Evolutionary conservation across 2,797 vertebrate genomes (phyloP), one percentile per base, ranked within the genome.

Genomic region (Helicolenus hilgendorfi): DNA sequence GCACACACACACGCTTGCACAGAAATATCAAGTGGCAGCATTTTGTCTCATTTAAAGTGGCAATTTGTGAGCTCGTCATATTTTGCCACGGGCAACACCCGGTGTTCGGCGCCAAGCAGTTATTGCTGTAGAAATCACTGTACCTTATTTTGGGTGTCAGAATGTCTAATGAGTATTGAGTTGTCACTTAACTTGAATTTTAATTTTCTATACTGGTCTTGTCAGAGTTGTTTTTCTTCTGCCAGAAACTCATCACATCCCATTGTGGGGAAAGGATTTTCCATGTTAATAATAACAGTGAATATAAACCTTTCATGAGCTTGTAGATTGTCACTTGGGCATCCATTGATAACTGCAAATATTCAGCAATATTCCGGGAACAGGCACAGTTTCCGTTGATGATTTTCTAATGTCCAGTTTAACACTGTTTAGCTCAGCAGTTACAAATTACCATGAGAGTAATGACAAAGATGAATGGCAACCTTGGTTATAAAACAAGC

Each of bases 41-140:
- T 82, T 87, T 86, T 87, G 77, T 89, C 82, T 86, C 81, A 79
- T 86, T 92, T 93, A 77, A 87, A 91, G 85, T 85, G 83, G 89
- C 89, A 91, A 89, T 93, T 94, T 91, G 88, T 83, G 80, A 84
- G 81, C 94, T 81, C 70, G 72, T 88, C 64, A 82, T 83, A 77
- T 87, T 93, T 33, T 72, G 74, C 89, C 72, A 75, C 13, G 29
- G 81, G 87, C 79, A 84, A 60, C 74, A 49, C 63, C 70, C 15
- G 0, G 72, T 7, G 70, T 77, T 83, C 59, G 60, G 65, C 86
- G 82, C 81, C 73, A 92, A 86, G 71, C 81, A 45, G 67, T 77
- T 78, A 89, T 84, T 75, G 75, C 65, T 56, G 5, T 73, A 79
- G 53, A 35, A 4, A 53, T 88, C 53, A 55, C 18, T 73, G 68